These are phyloP conservation scores for Phataginus tricuspis DNA, from an alignment of 2,797 vertebrate genomes.

Conservation along the genomic window DNA sequence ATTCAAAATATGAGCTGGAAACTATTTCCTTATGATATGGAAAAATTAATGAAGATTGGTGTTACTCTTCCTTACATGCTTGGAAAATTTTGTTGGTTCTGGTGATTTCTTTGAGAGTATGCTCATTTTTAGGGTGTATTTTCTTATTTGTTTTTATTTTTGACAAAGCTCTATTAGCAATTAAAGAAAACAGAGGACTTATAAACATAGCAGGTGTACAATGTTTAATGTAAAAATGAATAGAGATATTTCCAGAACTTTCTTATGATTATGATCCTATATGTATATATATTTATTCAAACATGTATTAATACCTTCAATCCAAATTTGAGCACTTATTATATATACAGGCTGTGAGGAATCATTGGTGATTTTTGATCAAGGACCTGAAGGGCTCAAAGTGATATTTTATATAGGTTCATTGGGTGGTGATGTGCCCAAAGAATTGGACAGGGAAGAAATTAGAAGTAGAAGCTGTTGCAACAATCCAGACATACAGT, in stretches of 20 bases:
- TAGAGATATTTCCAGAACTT: constrained; percentile 10
- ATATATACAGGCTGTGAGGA: not conserved
- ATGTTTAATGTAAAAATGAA: not conserved
- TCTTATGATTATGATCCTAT: not conserved
- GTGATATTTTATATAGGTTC: not conserved
- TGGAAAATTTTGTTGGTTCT: not conserved
- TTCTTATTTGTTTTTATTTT: constrained; percentile 26
- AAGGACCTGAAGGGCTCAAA: not conserved
- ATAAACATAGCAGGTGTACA: not conserved
- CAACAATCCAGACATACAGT: not conserved
- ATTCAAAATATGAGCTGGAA: not conserved
- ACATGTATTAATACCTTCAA: not conserved
- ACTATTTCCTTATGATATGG: not conserved
- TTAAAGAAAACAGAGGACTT: not conserved
- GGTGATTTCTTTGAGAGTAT: not conserved
- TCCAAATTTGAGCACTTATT: not conserved
- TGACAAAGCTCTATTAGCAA: not conserved
- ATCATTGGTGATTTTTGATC: constrained; percentile 23
- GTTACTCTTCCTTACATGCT: not conserved
- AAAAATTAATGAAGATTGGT: constrained; percentile 26
- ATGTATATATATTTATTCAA: not conserved
- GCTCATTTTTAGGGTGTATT: not conserved
- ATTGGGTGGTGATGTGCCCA: not conserved
- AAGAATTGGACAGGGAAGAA: not conserved
- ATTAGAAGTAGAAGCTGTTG: not conserved